phyloP scores from a whole-genome alignment of 2,797 vertebrate genomes.

The Pipistrellus kuhlii region DNA sequence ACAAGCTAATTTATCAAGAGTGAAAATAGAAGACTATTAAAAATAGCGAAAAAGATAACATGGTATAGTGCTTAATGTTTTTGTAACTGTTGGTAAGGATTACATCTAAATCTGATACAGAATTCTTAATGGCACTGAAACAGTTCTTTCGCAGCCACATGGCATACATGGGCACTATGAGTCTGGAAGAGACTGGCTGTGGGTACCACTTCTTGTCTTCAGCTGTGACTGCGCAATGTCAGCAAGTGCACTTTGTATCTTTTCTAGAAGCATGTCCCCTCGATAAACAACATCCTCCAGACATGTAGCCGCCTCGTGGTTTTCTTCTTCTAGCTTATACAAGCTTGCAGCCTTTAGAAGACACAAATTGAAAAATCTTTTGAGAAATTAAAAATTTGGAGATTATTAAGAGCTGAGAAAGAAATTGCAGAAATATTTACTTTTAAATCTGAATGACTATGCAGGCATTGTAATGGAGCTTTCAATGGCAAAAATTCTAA shows the following conservation, averaged over 20 bases:
- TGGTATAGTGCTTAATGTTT: background rate
- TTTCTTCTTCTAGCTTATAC: constrained; percentile 96
- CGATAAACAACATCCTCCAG: constrained; percentile 96
- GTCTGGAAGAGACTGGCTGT: constrained; percentile 90
- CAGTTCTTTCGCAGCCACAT: background rate
- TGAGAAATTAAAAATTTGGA: constrained; percentile 50
- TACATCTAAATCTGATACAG: constrained; percentile 10
- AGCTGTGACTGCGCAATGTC: constrained; percentile 98
- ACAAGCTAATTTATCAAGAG: constrained; percentile 64
- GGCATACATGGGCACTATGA: constrained; percentile 86
- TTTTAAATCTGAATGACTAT: constrained; percentile 52
- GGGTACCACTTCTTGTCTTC: constrained; percentile 93
- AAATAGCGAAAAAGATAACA: constrained; percentile 66
- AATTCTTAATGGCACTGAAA: background rate
- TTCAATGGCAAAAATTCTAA: constrained; percentile 12
- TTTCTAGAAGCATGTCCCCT: constrained; percentile 96
- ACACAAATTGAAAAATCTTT: constrained; percentile 47
- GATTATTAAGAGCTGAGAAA: background rate
- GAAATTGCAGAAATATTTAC: background rate
- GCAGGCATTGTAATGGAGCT: background rate
- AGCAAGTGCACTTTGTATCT: constrained; percentile 96
- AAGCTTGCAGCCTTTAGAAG: constrained; percentile 93
- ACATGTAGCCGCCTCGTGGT: constrained; percentile 95
- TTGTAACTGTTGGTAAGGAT: background rate
- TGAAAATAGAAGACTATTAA: constrained; percentile 60